Base-by-base conservation (phyloP, 1,140 invertebrate species). In the Oryzaephilus surinamensis region DNA sequence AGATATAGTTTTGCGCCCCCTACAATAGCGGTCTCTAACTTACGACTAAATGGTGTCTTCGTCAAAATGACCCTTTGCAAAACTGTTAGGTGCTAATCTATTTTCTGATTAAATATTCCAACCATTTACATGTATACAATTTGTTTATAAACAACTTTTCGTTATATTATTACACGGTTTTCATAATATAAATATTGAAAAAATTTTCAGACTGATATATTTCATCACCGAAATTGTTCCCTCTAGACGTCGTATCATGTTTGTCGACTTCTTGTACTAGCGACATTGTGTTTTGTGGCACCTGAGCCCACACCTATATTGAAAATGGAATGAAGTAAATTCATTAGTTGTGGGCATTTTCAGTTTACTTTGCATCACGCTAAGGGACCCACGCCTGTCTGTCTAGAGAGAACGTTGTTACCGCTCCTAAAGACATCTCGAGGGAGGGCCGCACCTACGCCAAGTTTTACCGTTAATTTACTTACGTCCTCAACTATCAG, bases 341-440 rank as follows among this genome's bases (percentile, higher is more conserved):
- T 53, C 52, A 57, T 57, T 57, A 55, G 48, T 50, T 46, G 47
- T 38, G n/a, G n/a, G n/a, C 41, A 38, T 6, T 32, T 28, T 48
- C 31, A 54, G 55, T 57, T 57, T 55, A 57, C 53, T 57, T 57
- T 44, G 51, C 39, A 47, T 45, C 55, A 57, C 55, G 55, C 55
- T 54, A 57, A 55, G 55, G 55, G 55, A 55, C 46, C 48, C 55
- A 53, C 51, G 42, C 55, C 55, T n/a, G n/a, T n/a, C 47, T 48
- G 46, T 48, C 43, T 38, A 36, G 47, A 48, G 51, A 45, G 46
- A 23, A 32, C 38, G 17, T n/a, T 13, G 11, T 18, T 20, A 44
- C 50, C 55, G 51, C 55, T 55, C 55, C 55, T 57, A 55, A 46
- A 50, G 53, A 55, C 52, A 57, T 55, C 52, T 57, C 55, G 40